These are phyloP conservation scores for Mesorhabditis spiculigera DNA, from an alignment of 2,888 invertebrate species.

Conservation along the genomic window DNA sequence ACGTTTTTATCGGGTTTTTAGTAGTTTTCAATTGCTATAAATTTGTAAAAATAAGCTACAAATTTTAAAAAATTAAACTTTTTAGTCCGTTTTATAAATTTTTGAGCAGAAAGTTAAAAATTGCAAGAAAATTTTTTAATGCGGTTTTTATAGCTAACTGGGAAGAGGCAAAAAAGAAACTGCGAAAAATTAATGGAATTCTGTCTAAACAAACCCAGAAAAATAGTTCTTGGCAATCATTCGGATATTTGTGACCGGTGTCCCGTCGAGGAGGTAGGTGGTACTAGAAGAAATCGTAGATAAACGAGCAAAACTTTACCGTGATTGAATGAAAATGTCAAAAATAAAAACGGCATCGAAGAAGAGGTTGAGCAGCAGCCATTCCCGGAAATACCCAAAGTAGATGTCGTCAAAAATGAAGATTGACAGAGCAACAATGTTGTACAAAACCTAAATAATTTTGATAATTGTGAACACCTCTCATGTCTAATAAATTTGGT, in stretches of 20 bases:
- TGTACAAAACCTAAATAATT: conserved; percentile 32
- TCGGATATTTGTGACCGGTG: conserved; percentile 4
- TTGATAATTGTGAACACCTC: not conserved
- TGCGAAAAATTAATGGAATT: conserved; percentile 8
- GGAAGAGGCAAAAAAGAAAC: not conserved
- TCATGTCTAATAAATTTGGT: not conserved
- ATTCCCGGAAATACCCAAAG: conserved; percentile 21
- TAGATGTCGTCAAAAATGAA: conserved; percentile 54
- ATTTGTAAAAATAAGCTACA: too few relatives aligned
- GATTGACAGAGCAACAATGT: conserved; percentile 47
- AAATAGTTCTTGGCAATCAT: conserved; percentile 1
- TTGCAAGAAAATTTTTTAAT: too few relatives aligned
- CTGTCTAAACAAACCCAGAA: not conserved
- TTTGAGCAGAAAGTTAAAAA: too few relatives aligned
- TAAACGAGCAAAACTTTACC: conserved; percentile 3
- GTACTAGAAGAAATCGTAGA: conserved; percentile 22
- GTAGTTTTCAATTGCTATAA: too few relatives aligned
- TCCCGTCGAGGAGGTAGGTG: not conserved
- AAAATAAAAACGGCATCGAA: conserved; percentile 37
- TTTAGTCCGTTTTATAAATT: too few relatives aligned
- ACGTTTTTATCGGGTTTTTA: too few relatives aligned
- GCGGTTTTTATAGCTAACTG: too few relatives aligned
- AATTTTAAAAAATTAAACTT: too few relatives aligned
- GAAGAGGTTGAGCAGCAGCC: conserved; percentile 37
- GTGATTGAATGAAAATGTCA: conserved; percentile 41